These are phyloP conservation scores for Protomyctophum bolini DNA, from an alignment of 2,113 vertebrate genomes.

Conservation along the genomic window DNA sequence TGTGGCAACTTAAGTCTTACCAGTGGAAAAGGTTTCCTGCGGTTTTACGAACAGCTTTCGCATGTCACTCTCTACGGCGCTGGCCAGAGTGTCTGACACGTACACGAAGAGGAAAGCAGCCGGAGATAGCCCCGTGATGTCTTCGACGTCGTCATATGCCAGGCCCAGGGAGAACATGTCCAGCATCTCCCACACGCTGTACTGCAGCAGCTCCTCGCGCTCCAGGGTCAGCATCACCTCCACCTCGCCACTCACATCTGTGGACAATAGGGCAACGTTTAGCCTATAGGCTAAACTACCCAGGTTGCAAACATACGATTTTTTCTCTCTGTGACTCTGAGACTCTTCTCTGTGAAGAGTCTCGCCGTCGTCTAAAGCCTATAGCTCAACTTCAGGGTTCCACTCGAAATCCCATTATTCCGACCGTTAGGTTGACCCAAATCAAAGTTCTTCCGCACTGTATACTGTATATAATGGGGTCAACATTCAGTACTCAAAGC, in stretches of 20 bases:
- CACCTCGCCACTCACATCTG: constrained; percentile 34
- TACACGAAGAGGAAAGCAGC: constrained; percentile 80
- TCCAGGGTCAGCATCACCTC: constrained; percentile 42
- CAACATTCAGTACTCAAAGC: too few relatives aligned
- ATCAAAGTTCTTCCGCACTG: too few relatives aligned
- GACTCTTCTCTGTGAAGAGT: too few relatives aligned
- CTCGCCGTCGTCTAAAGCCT: too few relatives aligned
- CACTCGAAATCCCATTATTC: too few relatives aligned
- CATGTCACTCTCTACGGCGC: constrained; percentile 69
- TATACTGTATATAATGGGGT: too few relatives aligned
- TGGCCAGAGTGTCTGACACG: constrained; percentile 79
- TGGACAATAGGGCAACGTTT: background rate
- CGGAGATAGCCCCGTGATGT: constrained; percentile 14
- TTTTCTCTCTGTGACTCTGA: background rate
- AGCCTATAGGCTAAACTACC: background rate
- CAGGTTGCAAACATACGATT: background rate
- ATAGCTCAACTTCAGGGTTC: too few relatives aligned
- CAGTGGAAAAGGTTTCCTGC: background rate
- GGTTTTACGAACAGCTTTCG: constrained; percentile 21
- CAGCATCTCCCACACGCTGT: constrained; percentile 67
- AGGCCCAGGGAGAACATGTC: constrained; percentile 40
- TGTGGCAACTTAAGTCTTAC: constrained; percentile 49
- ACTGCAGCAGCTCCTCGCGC: constrained; percentile 54
- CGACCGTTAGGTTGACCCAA: too few relatives aligned
- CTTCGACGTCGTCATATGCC: background rate